Percentiles rank a stretch among this genome's conserved stretches.
phyloP scores from a whole-genome alignment of 2,888 invertebrate genomes.

The Hesperia comma region DNA sequence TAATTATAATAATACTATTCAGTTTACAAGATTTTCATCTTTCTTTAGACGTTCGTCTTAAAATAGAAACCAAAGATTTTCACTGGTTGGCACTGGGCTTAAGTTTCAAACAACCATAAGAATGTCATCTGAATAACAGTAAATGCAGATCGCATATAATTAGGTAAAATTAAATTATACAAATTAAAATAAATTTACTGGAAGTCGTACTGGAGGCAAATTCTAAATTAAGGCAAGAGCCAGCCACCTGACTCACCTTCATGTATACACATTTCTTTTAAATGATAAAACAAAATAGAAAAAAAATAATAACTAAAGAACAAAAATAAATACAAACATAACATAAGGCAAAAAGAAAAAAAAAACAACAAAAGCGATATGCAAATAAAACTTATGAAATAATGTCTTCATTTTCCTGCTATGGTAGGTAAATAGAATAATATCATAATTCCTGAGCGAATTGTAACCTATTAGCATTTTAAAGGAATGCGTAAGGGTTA shows the following conservation, averaged over 20 bases:
- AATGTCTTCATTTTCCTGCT: slow-evolving; percentile 25
- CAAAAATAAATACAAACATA: slow-evolving; percentile 84
- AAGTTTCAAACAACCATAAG: slow-evolving; percentile 70
- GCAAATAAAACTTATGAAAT: slow-evolving; percentile 65
- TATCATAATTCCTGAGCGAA: slow-evolving; percentile 53
- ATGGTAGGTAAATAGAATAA: slow-evolving; percentile 55
- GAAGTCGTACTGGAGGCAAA: slow-evolving; percentile 80
- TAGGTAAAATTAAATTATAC: slow-evolving; percentile 78
- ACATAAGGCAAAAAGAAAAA: slow-evolving; percentile 66
- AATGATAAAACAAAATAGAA: slow-evolving; percentile 67
- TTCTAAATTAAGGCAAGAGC: slow-evolving; percentile 64
- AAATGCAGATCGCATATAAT: slow-evolving; percentile 81
- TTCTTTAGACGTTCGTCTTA: slow-evolving; percentile 59
- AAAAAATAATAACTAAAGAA: slow-evolving; percentile 71
- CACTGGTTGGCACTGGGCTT: slow-evolving; percentile 79
- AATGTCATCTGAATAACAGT: slow-evolving; percentile 78
- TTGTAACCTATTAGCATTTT: slow-evolving; percentile 71
- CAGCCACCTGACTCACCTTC: slow-evolving; percentile 53
- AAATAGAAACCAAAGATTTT: slow-evolving; percentile 62
- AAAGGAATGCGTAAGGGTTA: slow-evolving; percentile 60
- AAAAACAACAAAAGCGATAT: slow-evolving; percentile 73
- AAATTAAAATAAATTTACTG: slow-evolving; percentile 79
- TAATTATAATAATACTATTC: slow-evolving; percentile 83
- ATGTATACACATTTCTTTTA: slow-evolving; percentile 65
- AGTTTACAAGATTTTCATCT: slow-evolving; percentile 78